Evolutionary conservation across 2,888 invertebrate genomes (phyloP).

Genomic region (Cyaniris semiargus): DNA sequence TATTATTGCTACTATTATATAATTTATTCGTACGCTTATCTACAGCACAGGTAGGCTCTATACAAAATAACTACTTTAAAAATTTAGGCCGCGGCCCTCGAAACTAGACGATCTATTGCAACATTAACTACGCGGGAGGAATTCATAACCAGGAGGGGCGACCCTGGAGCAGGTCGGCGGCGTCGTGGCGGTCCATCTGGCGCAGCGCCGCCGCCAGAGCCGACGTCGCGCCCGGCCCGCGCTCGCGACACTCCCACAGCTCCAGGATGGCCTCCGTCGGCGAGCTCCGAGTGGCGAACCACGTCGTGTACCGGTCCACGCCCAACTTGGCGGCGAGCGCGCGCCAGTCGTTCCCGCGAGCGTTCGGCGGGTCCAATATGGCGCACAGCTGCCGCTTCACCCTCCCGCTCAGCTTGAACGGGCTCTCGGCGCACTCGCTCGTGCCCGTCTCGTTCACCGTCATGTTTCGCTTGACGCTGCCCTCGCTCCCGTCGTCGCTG

Average conservation of each 20-base stretch:
- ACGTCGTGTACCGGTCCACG: conserved; percentile 97
- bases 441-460: conserved; percentile 82
- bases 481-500: conserved; percentile 73
- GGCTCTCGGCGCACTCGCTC: conserved; percentile 81
- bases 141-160: conserved; percentile 77
- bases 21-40: conserved; percentile 71
- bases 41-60: conserved; percentile 71
- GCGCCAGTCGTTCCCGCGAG: conserved; percentile 97
- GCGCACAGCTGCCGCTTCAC: conserved; percentile 78
- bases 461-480: conserved; percentile 72
- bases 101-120: conserved; percentile 61
- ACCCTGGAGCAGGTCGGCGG: conserved; percentile 69
- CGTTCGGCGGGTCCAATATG: conserved; percentile 94
- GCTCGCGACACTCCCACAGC: conserved; percentile 95
- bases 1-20: conserved; percentile 79
- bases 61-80: conserved; percentile 78
- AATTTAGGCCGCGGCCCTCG: conserved; percentile 64
- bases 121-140: conserved; percentile 45
- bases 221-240: conserved; percentile 89
- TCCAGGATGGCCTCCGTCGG: conserved; percentile 98
- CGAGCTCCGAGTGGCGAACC: conserved; percentile 97
- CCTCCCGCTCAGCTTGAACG: conserved; percentile 81
- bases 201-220: conserved; percentile 81
- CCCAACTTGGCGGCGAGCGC: conserved; percentile 95
- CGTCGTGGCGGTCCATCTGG: conserved; percentile 72